These are phyloP conservation scores for Oophaga sylvatica DNA, from an alignment of 2,797 vertebrate species.

Conservation along the genomic window DNA sequence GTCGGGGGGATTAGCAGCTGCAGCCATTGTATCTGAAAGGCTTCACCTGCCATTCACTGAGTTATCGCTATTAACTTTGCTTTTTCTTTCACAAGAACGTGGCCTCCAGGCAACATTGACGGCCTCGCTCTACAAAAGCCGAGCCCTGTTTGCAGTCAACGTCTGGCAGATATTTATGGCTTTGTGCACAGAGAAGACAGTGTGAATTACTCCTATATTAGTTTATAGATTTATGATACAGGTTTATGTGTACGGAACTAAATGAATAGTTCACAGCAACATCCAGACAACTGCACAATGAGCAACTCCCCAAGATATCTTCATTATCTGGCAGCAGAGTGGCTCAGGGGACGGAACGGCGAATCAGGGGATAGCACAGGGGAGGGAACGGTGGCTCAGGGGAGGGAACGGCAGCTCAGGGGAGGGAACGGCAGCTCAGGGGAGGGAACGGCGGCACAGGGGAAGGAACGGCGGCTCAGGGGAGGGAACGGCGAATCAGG, in stretches of 20 bases:
- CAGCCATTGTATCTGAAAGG: constrained; percentile 16
- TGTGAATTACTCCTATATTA: constrained; percentile 14
- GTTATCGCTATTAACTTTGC: not conserved
- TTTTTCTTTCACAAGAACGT: not conserved
- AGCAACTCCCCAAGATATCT: not conserved
- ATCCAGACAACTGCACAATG: not conserved
- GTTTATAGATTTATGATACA: not conserved
- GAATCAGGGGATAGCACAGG: no score
- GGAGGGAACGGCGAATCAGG: no score
- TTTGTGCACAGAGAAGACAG: not conserved
- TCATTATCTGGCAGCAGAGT: not conserved
- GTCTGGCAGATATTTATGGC: constrained; percentile 3
- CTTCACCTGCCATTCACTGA: constrained; percentile 1
- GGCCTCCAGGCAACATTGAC: not conserved
- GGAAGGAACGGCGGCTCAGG: no score
- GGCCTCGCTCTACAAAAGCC: not conserved
- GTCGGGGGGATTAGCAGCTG: constrained; percentile 20
- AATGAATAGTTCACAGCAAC: no score
- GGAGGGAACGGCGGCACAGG: no score
- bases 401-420: no score
- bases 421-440: no score
- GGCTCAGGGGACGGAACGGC: no score
- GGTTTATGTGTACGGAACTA: not conserved
- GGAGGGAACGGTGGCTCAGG: no score
- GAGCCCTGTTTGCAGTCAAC: no score